Evolutionary conservation across 2,888 invertebrate species (phyloP).

Genomic region (Dynastes tityus): DNA sequence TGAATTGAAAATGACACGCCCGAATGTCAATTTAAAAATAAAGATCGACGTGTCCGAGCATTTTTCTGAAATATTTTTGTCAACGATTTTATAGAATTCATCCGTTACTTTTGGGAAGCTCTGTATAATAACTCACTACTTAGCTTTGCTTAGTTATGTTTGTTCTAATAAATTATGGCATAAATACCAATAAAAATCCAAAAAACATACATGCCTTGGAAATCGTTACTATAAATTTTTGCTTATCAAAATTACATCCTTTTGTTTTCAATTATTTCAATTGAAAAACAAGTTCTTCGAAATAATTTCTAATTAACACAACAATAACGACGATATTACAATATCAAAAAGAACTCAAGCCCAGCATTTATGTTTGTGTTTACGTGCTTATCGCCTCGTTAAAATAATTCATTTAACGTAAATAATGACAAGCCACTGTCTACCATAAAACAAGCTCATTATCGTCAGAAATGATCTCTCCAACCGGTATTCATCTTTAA

Average conservation of each 20-base stretch:
- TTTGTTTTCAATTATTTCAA: not conserved
- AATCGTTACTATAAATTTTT: conserved; percentile 9
- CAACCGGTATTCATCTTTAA: conserved; percentile 42
- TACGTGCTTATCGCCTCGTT: conserved; percentile 40
- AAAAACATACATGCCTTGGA: not conserved
- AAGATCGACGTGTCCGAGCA: too few species aligned
- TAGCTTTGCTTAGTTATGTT: not conserved
- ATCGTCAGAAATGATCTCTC: conserved; percentile 49
- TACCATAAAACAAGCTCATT: conserved; percentile 54
- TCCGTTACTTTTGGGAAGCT: too few species aligned
- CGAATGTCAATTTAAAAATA: too few species aligned
- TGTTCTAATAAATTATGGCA: not conserved
- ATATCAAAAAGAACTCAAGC: conserved; percentile 18
- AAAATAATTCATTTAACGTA: conserved; percentile 46
- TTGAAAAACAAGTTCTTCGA: not conserved
- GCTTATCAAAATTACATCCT: not conserved
- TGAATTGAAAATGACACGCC: too few species aligned
- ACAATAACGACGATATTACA: not conserved
- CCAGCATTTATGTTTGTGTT: conserved; percentile 2
- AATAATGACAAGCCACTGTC: conserved; percentile 51
- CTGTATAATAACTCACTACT: too few species aligned
- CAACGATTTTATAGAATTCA: too few species aligned
- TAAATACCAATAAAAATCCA: not conserved
- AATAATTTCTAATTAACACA: conserved; percentile 21
- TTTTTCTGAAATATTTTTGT: too few species aligned